Percentiles rank a stretch among this genome's conserved stretches.
phyloP scores from a whole-genome alignment of 2,888 invertebrate genomes.

The Oxyteleia sp. region DNA sequence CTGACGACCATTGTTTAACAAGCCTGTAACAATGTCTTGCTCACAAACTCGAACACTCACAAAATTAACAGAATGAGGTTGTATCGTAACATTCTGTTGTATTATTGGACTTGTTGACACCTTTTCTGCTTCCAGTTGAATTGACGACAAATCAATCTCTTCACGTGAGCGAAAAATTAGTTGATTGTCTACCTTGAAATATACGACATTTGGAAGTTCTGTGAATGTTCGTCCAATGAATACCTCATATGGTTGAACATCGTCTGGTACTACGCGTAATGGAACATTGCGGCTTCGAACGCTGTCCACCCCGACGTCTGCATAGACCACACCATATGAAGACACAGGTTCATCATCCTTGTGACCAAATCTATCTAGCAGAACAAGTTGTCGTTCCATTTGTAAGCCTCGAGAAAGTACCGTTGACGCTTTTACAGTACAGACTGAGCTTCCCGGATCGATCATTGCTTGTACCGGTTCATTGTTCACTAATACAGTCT shows the following conservation, averaged over 20 bases:
- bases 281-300: slow-evolving; percentile 53
- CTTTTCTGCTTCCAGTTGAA: too few species aligned
- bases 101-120: too few species aligned
- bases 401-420: slow-evolving; percentile 21
- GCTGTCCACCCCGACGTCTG: slow-evolving; percentile 57
- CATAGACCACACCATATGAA: slow-evolving; percentile 42
- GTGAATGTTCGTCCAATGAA: slow-evolving; percentile 42
- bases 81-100: too few species aligned
- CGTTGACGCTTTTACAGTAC: slow-evolving; percentile 58
- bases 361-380: slow-evolving; percentile 45
- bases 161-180: not conserved
- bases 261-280: slow-evolving; percentile 9
- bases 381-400: too few species aligned
- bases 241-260: slow-evolving; percentile 29
- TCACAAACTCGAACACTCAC: too few species aligned
- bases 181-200: slow-evolving; percentile 18
- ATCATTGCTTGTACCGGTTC: slow-evolving; percentile 48
- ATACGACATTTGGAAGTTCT: not conserved
- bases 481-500: slow-evolving; percentile 26
- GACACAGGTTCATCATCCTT: not conserved
- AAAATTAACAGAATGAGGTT: too few species aligned
- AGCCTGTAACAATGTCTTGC: not conserved
- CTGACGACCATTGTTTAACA: not conserved
- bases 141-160: not conserved
- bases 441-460: slow-evolving; percentile 61